Evolutionary conservation across 1,140 invertebrate genomes (phyloP).

Genomic region (Anadara kagoshimensis): DNA sequence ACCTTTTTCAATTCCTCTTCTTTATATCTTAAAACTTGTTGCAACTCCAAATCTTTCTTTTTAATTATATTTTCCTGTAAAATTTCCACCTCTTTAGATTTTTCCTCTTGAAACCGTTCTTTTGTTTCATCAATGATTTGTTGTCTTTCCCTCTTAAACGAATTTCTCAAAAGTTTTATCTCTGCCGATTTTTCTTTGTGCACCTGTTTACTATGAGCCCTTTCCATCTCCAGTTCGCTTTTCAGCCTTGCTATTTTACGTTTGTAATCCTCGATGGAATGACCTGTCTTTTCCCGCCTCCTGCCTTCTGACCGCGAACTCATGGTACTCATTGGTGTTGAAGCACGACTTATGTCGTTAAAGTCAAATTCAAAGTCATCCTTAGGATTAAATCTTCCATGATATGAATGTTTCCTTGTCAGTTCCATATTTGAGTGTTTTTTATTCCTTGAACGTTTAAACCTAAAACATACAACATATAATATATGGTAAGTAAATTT

Average conservation of each 20-base stretch:
- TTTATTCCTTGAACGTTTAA: no score
- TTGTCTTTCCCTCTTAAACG: slow-evolving; percentile 48
- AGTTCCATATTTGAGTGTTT: slow-evolving; percentile 22
- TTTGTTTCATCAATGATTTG: slow-evolving; percentile 45
- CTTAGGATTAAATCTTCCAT: slow-evolving; percentile 19
- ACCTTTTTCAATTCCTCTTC: slow-evolving; percentile 48
- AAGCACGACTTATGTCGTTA: slow-evolving; percentile 58
- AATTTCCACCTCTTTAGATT: slow-evolving; percentile 43
- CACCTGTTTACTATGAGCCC: slow-evolving; percentile 49
- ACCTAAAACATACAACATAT: no score
- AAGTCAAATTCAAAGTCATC: slow-evolving; percentile 59
- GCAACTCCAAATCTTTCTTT: slow-evolving; percentile 54
- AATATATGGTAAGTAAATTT: no score
- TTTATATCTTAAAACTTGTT: slow-evolving; percentile 53
- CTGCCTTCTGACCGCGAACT: slow-evolving; percentile 57
- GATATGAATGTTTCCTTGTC: slow-evolving; percentile 5
- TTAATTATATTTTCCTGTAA: slow-evolving; percentile 48
- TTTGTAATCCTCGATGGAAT: slow-evolving; percentile 51
- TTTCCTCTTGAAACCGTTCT: slow-evolving; percentile 36
- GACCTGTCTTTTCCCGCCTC: slow-evolving; percentile 42
- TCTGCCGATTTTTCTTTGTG: slow-evolving; percentile 55
- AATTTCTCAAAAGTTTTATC: slow-evolving; percentile 41
- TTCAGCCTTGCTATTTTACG: slow-evolving; percentile 56
- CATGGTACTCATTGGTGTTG: slow-evolving; percentile 55
- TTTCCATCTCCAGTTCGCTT: slow-evolving; percentile 57